Conservation (phyloP, 2,113 vertebrate species). For the Phrynosoma platyrhinos region DNA sequence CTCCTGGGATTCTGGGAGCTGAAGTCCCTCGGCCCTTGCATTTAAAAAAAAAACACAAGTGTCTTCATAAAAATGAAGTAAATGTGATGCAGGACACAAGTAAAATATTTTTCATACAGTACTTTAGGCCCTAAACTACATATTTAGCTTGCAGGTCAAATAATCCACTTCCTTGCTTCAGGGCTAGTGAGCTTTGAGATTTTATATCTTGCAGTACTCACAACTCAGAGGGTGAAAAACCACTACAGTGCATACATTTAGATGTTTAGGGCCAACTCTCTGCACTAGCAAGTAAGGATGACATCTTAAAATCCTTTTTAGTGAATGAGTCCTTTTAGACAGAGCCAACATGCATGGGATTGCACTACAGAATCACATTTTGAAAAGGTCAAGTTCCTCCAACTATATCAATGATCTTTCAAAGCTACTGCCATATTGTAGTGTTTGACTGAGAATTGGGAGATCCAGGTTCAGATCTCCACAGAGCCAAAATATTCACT, state of each 20-base stretch:
- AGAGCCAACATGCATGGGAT: background rate
- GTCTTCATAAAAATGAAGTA: background rate
- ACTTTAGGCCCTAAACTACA: background rate
- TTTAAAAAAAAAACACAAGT: background rate
- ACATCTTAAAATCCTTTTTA: background rate
- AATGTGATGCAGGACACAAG: background rate
- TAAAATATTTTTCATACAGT: background rate
- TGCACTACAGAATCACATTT: background rate
- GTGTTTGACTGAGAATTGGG: too few relatives aligned
- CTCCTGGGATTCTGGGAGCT: too few relatives aligned
- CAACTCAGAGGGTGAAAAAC: too few relatives aligned
- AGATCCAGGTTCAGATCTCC: too few relatives aligned
- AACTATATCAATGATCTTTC: background rate
- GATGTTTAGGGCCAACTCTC: background rate
- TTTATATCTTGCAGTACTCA: background rate
- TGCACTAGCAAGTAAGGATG: background rate
- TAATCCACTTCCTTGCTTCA: too few relatives aligned
- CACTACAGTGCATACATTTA: background rate
- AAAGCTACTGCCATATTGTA: too few relatives aligned
- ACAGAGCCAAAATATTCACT: too few relatives aligned
- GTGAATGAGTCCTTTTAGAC: too few relatives aligned
- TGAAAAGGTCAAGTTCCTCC: background rate
- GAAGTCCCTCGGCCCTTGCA: too few relatives aligned
- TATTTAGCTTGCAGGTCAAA: too few relatives aligned
- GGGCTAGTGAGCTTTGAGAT: too few relatives aligned